These are phyloP conservation scores for Tilapia sparmanii DNA, from an alignment of 2,113 vertebrate genomes.

Conservation along the genomic window DNA sequence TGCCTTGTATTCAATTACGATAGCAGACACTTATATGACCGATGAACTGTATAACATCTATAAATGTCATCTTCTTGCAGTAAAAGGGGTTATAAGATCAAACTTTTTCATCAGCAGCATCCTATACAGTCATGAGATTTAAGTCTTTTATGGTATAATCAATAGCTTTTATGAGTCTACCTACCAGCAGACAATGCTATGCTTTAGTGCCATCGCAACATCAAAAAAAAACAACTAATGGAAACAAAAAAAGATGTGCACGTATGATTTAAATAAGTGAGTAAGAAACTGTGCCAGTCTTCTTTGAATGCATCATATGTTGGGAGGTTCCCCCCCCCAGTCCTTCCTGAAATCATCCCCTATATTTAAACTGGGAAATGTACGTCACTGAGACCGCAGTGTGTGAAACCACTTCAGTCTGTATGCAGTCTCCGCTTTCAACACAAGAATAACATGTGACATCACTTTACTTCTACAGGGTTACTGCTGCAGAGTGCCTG, in stretches of 20 bases:
- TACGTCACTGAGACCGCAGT: constrained; percentile 30
- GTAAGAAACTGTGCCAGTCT: neutral
- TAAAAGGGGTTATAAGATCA: neutral
- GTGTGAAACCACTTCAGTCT: constrained; percentile 35
- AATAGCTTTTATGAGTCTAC: neutral
- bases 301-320: neutral
- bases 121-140: neutral
- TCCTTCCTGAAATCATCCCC: constrained; percentile 16
- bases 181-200: neutral
- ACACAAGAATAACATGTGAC: constrained; percentile 60
- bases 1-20: neutral
- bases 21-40: neutral
- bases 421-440: constrained; percentile 13
- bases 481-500: neutral
- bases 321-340: neutral
- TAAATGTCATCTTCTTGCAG: neutral
- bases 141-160: neutral
- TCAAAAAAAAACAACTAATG: neutral
- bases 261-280: neutral
- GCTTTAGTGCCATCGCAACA: neutral
- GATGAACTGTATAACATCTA: neutral
- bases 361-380: constrained; percentile 43
- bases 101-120: neutral
- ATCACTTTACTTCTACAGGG: constrained; percentile 40
- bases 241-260: rapidly evolving